Evolutionary conservation across 2,888 invertebrate genomes (phyloP).

Genomic region (Lasioglossum oenotherae): DNA sequence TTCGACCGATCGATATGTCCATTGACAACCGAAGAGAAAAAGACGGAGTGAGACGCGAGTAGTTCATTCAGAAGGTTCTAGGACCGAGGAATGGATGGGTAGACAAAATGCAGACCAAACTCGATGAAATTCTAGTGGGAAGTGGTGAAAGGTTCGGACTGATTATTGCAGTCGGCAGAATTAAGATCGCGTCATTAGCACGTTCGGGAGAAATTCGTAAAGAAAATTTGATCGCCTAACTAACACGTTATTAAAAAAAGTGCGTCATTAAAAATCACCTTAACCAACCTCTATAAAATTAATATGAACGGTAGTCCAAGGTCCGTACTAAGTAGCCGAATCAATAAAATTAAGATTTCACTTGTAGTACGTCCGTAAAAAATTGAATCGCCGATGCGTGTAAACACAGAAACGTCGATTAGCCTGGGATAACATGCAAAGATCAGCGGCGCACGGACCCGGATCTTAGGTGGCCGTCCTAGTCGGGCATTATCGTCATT

Average conservation of each 20-base stretch:
- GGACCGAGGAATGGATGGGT: not conserved
- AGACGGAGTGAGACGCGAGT: not conserved
- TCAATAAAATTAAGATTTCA: not conserved
- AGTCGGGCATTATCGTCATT: conserved; percentile 62
- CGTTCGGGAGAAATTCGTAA: not conserved
- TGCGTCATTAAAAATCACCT: not conserved
- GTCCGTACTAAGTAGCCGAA: not conserved
- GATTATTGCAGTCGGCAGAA: not conserved
- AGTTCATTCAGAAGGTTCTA: not conserved
- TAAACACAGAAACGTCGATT: conserved; percentile 41
- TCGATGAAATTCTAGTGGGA: not conserved
- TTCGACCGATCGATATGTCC: not conserved
- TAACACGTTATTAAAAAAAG: too few species aligned
- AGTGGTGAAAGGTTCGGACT: not conserved
- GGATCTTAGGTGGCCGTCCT: conserved; percentile 56
- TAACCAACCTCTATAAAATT: not conserved
- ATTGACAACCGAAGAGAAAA: not conserved
- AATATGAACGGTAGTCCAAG: not conserved
- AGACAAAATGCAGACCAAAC: not conserved
- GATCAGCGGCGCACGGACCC: conserved; percentile 9
- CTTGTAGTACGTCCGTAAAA: not conserved
- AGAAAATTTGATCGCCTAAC: not conserved
- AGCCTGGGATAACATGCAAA: conserved; percentile 40
- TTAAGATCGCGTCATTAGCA: not conserved
- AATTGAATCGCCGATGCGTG: not conserved